Percentiles rank a stretch among this genome's conserved stretches.
These are phyloP conservation scores for Oryzias curvinotus DNA, from an alignment of 2,113 vertebrate species.

Conservation along the genomic window DNA sequence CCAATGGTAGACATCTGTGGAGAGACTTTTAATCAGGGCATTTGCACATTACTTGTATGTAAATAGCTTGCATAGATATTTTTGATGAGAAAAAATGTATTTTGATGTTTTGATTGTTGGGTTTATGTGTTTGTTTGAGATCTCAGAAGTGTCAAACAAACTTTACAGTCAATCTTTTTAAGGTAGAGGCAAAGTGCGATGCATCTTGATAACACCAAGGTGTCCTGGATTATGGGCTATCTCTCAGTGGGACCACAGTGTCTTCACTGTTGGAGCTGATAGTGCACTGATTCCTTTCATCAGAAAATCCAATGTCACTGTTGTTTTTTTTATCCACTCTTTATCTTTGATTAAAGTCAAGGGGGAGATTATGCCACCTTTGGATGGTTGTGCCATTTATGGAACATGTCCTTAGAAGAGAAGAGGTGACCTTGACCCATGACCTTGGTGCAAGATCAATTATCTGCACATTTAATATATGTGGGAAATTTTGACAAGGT, in stretches of 20 bases:
- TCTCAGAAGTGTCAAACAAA: slow-evolving; percentile 42
- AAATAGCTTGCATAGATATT: slow-evolving; percentile 10
- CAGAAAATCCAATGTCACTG: too few relatives aligned
- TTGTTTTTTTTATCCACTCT: slow-evolving; percentile 22
- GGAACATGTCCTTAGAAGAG: background rate
- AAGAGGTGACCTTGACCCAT: background rate
- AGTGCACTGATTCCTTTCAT: too few relatives aligned
- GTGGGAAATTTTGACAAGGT: background rate
- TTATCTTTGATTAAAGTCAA: slow-evolving; percentile 31
- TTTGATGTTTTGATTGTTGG: background rate
- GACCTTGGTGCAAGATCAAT: slow-evolving; percentile 1
- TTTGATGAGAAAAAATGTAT: background rate
- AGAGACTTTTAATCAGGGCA: slow-evolving; percentile 7
- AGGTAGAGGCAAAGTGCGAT: slow-evolving; percentile 52
- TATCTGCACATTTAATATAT: background rate
- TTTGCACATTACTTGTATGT: slow-evolving; percentile 20
- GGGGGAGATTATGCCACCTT: slow-evolving; percentile 33
- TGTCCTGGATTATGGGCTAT: slow-evolving; percentile 67
- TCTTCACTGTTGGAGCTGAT: slow-evolving; percentile 48
- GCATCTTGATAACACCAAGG: slow-evolving; percentile 58
- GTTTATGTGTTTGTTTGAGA: background rate
- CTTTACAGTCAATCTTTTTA: slow-evolving; percentile 42
- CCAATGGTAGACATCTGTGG: slow-evolving; percentile 14
- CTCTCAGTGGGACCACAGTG: slow-evolving; percentile 48
- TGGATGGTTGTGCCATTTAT: slow-evolving; percentile 25